Evolutionary conservation across 1,140 invertebrate species (phyloP), one percentile per base, ranked within the genome.

Genomic region (Diploscapter pachys): DNA sequence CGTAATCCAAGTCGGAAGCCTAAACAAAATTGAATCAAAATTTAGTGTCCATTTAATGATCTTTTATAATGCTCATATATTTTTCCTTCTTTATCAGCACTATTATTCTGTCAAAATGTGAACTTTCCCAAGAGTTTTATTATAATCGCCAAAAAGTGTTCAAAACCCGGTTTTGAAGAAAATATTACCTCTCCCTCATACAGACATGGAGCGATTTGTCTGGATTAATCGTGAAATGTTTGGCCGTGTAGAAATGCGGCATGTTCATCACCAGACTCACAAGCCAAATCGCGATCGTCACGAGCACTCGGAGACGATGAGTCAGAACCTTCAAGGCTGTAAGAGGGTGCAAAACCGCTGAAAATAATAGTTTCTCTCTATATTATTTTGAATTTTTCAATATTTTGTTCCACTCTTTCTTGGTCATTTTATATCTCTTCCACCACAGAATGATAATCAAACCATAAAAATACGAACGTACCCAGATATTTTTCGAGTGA

Each of bases 281-380:
- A 49, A 56, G 52, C 81, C 81, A 82, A 66, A 83, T 73, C 13
- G 66, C 49, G 50, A 75, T 52, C 66, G 80, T 84, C 70, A 84
- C 79, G 49, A 73, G 48, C 5, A 63, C 50, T 31, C 82, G 83
- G 48, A 82, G 71, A 55, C 73, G 75, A 13, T 72, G 79, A 11
- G 82, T 85, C n/a, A 84, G 71, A 49, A 81, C 71, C 65, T 84
- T 85, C 5, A 83, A 71, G 4, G 82, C 82, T n/a, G 82, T 61
- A 3, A 84, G 70, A 6, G 82, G 82, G 67, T 84, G 82, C 2
- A 84, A 69, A 13, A 84, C 82, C n/a, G 81, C 81, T 55, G 51
- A 68, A 68, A 9, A 13, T 72, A 61, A 8, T 75, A 11, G 75
- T 11, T 66, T 57, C 54, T 57, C 54, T 81, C 81, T 49, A 72